phyloP scores from a whole-genome alignment of 2,797 vertebrate species.

The Strix occidentalis region DNA sequence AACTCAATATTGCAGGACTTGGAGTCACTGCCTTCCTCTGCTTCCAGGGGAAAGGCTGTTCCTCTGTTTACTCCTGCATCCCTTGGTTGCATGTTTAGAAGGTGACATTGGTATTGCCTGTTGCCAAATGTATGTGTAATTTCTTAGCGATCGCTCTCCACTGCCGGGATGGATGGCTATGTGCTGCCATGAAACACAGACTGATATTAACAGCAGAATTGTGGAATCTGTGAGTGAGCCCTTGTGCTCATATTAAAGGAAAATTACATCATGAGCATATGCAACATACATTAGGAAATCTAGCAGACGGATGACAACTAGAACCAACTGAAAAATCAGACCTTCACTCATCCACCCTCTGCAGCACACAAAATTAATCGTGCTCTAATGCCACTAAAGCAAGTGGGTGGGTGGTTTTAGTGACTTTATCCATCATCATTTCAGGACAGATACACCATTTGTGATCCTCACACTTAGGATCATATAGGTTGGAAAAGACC shows the following conservation, averaged over 20 bases:
- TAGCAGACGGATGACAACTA: background rate
- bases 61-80: background rate
- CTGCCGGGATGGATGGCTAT: background rate
- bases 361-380: rapidly evolving
- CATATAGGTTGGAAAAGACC: background rate
- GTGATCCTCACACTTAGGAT: background rate
- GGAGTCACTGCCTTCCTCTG: background rate
- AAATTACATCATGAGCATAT: background rate
- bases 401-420: background rate
- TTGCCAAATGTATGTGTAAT: background rate
- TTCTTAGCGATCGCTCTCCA: background rate
- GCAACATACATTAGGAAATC: background rate
- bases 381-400: background rate
- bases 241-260: background rate
- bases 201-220: background rate
- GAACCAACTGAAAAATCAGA: background rate
- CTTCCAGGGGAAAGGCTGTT: background rate
- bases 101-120: background rate
- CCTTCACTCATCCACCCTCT: background rate
- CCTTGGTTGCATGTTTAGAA: background rate
- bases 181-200: background rate
- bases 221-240: background rate
- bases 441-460: background rate
- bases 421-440: background rate
- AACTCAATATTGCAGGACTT: background rate